phyloP scores from a whole-genome alignment of 2,888 invertebrate genomes.

The Drosophila basisetae region DNA sequence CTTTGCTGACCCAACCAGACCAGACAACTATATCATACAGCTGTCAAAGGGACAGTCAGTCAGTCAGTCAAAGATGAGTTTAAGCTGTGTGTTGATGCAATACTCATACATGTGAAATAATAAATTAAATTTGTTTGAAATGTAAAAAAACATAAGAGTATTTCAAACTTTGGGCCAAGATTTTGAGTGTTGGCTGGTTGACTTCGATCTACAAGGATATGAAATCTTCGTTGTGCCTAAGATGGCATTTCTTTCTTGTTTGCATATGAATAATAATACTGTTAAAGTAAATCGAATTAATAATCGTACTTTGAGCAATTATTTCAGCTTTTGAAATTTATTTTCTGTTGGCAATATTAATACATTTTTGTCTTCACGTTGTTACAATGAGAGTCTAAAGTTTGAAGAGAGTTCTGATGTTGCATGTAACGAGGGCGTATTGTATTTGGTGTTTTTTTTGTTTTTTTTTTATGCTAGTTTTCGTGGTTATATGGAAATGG shows the following conservation, averaged over 20 bases:
- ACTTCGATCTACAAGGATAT: not conserved
- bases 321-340: not conserved
- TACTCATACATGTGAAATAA: not conserved
- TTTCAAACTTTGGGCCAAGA: not conserved
- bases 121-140: not conserved
- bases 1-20: not conserved
- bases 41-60: not conserved
- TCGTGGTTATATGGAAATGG: not conserved
- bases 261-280: not conserved
- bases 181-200: not conserved
- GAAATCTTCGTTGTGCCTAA: not conserved
- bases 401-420: not conserved
- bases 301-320: not conserved
- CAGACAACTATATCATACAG: not conserved
- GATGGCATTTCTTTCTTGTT: not conserved
- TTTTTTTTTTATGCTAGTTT: not conserved
- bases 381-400: not conserved
- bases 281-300: not conserved
- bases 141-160: not conserved
- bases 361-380: not conserved
- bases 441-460: not conserved
- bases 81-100: not conserved
- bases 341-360: not conserved
- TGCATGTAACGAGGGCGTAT: not conserved
- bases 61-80: not conserved